These are phyloP conservation scores for Neuroterus valhalla DNA, from an alignment of 1,140 invertebrate species.

Conservation along the genomic window DNA sequence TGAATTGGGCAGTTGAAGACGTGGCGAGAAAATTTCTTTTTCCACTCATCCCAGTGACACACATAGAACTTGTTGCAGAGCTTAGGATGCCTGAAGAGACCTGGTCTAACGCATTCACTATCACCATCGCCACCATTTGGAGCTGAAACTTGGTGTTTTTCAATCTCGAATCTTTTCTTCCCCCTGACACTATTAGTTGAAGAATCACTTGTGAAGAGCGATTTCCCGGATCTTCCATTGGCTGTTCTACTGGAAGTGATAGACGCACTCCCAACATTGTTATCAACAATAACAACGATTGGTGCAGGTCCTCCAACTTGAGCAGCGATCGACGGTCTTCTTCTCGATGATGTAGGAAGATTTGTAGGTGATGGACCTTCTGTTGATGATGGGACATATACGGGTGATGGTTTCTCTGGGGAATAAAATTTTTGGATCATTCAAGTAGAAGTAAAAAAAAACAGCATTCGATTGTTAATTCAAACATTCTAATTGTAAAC, in stretches of 20 bases:
- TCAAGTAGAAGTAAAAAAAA: not conserved
- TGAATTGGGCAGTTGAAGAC: constrained; percentile 89
- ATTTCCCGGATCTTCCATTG: constrained; percentile 14
- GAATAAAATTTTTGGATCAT: not conserved
- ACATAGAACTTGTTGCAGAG: constrained; percentile 91
- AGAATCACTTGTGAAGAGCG: not conserved
- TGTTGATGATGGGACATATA: not conserved
- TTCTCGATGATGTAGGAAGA: not conserved
- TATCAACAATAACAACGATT: not conserved
- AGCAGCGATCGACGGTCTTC: not conserved
- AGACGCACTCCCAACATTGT: constrained; percentile 7
- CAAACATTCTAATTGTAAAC: not conserved
- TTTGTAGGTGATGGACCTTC: not conserved
- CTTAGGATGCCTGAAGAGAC: constrained; percentile 88
- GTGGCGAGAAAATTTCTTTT: constrained; percentile 86
- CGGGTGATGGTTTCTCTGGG: not conserved
- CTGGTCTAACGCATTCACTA: constrained; percentile 83
- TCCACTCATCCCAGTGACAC: constrained; percentile 88
- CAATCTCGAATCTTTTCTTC: constrained; percentile 4
- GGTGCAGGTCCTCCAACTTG: not conserved
- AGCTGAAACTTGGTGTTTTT: not conserved
- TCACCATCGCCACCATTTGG: not conserved
- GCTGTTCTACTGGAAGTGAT: not conserved
- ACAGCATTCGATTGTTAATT: not conserved
- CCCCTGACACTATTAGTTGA: not conserved